Base-by-base conservation (phyloP, 53 echinoderm and acorn worm species). In the Hippasteria phrygiana region DNA sequence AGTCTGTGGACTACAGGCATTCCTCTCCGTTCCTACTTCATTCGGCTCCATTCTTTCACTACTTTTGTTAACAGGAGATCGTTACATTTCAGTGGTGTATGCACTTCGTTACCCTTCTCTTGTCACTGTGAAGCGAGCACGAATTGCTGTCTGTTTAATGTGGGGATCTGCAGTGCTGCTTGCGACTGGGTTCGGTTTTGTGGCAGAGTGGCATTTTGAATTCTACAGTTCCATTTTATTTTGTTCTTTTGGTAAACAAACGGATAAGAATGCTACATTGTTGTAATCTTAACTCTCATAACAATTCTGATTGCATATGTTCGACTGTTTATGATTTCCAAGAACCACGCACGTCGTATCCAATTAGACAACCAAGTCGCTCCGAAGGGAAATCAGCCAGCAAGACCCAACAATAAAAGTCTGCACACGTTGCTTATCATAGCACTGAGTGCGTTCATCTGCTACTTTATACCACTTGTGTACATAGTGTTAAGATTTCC, bases 71-170 rank as follows among this genome's bases (percentile, higher is more conserved):
- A 88, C 77, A 27, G 45, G 28, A 10, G 89, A 88, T 48, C 89
- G 79, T 16, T 88, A 88, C 70, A 78, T 88, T 47, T 50, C 71
- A 26, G 70, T 88, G 10, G 78, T 70, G 39, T 67, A 88, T 55
- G 78, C 89, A 3, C 89, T 88, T 16, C 89, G 78, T 4, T 88
- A 88, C 42, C 71, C 47, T 16, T 77, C 71, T 4, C 26, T 77
- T 11, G 66, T 78, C 8, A 88, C 89, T 34, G 67, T 53, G 26
- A 66, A 33, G 3, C 46, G 89, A 24, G 89, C 89, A 22, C 36
- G 53, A 12, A 37, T 66, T 53, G 70, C 70, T 0, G 79, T 88
- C 38, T 65, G 67, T 33, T 69, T 13, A 67, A 29, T 46, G 0
- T 51, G 89, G 78, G 66, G 36, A 35, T 8, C 51, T 3, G 1